A percentile compares a stretch with the other conserved stretches of the same genome.
phyloP scores from a whole-genome alignment of 2,888 invertebrate species.

The Nezara viridula region DNA sequence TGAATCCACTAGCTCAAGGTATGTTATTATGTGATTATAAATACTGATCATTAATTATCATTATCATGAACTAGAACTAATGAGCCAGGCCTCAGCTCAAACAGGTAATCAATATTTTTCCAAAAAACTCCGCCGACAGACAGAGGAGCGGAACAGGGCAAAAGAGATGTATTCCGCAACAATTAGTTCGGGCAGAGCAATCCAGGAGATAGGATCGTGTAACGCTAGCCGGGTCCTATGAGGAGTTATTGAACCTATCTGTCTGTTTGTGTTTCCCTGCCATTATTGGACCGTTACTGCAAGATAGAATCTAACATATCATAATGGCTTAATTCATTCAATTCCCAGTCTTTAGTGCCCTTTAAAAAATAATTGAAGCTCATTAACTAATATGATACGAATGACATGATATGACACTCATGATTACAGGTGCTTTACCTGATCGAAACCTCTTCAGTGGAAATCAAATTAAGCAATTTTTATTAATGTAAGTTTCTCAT shows the following conservation, averaged over 20 bases:
- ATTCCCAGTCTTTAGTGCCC: not conserved
- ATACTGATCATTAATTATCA: no score
- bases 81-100: no score
- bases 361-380: not conserved
- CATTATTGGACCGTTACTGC: not conserved
- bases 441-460: no score
- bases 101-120: not conserved
- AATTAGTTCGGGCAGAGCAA: not conserved
- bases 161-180: conserved; percentile 31
- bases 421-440: not conserved
- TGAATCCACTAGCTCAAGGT: no score
- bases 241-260: conserved; percentile 26
- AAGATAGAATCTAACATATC: not conserved
- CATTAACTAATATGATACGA: not conserved
- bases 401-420: not conserved
- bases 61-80: no score
- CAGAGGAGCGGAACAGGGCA: not conserved
- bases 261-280: conserved; percentile 11
- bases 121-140: not conserved
- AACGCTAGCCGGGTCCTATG: not conserved
- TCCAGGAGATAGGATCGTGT: not conserved
- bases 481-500: no score
- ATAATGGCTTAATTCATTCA: conserved; percentile 31
- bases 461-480: no score
- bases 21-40: no score